A percentile compares a stretch with the other conserved stretches of the same genome.
These are phyloP conservation scores for Salvelinus alpinus DNA, from an alignment of 2,113 vertebrate genomes.

Conservation along the genomic window DNA sequence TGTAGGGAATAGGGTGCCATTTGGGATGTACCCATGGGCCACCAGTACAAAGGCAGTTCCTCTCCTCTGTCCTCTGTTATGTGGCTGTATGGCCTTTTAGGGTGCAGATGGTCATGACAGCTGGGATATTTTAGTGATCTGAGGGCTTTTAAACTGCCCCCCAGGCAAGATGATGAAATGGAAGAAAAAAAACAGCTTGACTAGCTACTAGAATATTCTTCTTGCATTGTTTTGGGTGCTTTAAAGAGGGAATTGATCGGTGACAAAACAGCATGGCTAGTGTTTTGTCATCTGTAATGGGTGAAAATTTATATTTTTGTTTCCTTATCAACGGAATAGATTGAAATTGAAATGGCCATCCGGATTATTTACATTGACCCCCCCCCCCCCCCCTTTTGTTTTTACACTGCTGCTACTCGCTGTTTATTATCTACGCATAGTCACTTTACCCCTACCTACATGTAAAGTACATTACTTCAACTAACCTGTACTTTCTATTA, in stretches of 20 bases:
- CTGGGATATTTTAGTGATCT: conserved; percentile 79
- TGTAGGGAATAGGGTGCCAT: too few species aligned
- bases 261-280: conserved; percentile 36
- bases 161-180: conserved; percentile 64
- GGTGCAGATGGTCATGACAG: conserved; percentile 83
- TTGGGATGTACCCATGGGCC: conserved; percentile 33
- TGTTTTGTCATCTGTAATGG: conserved; percentile 38
- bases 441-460: too few species aligned
- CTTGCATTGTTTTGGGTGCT: conserved; percentile 45
- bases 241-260: conserved; percentile 54
- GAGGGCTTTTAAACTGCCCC: conserved; percentile 74
- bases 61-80: conserved; percentile 34
- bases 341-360: too few species aligned
- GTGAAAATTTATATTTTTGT: neutral
- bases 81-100: conserved; percentile 53
- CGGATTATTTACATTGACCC: too few species aligned
- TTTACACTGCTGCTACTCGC: too few species aligned
- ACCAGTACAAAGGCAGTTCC: conserved; percentile 73
- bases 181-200: conserved; percentile 70
- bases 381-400: too few species aligned
- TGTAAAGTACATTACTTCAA: too few species aligned
- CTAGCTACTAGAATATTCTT: conserved; percentile 64
- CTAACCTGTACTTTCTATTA: too few species aligned
- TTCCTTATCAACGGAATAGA: too few species aligned
- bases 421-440: too few species aligned